phyloP scores from a whole-genome alignment of 1,140 invertebrate genomes.

The Heliconius hermathena region DNA sequence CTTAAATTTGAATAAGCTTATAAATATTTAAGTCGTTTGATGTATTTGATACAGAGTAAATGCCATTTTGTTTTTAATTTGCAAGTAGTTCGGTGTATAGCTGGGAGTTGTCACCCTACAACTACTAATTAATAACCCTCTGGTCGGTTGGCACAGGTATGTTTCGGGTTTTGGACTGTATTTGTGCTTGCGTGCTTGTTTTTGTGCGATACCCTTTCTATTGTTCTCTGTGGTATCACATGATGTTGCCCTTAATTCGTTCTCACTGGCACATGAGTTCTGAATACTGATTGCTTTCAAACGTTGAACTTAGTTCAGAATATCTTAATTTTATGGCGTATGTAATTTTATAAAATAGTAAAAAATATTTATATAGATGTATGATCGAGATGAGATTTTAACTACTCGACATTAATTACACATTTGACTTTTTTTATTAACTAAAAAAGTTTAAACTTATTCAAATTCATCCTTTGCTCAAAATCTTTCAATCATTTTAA shows the following conservation, averaged over 20 bases:
- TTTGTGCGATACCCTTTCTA: constrained; percentile 71
- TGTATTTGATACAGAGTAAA: neutral
- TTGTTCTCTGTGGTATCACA: constrained; percentile 76
- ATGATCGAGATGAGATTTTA: neutral
- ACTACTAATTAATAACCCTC: constrained; percentile 73
- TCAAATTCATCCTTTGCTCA: too few species aligned
- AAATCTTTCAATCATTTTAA: too few species aligned
- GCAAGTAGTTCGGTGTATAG: constrained; percentile 34
- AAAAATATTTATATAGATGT: constrained; percentile 1
- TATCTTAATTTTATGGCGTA: constrained; percentile 39
- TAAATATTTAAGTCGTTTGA: neutral
- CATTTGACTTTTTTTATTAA: neutral
- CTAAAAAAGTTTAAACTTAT: too few species aligned
- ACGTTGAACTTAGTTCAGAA: constrained; percentile 31
- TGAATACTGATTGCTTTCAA: constrained; percentile 68
- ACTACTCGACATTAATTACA: neutral
- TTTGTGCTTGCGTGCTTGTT: constrained; percentile 70
- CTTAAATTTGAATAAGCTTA: neutral
- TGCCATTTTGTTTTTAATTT: neutral
- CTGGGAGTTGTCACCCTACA: constrained; percentile 68
- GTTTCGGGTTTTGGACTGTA: constrained; percentile 57
- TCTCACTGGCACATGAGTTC: constrained; percentile 72
- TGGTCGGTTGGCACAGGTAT: constrained; percentile 55
- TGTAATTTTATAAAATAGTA: constrained; percentile 19
- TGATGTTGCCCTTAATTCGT: constrained; percentile 75